A percentile compares a stretch with the other conserved stretches of the same genome.
Evolutionary conservation across 1,140 invertebrate genomes (phyloP).

Genomic region (Lineus longissimus): DNA sequence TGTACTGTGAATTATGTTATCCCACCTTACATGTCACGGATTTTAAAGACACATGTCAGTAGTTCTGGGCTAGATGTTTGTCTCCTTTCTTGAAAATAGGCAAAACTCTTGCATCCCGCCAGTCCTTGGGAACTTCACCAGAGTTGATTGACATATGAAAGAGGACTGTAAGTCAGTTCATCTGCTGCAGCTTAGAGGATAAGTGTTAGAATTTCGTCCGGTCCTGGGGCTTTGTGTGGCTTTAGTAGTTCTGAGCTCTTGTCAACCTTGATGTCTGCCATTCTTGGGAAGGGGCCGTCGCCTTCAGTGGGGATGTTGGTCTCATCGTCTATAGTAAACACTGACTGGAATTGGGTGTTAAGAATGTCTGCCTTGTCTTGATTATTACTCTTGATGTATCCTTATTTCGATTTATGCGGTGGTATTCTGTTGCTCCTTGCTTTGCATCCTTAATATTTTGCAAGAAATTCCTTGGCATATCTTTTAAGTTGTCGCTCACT

Average conservation of each 20-base stretch:
- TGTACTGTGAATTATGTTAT: too few relatives aligned
- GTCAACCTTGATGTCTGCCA: too few relatives aligned
- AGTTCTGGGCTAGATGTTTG: neutral
- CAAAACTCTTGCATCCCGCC: neutral
- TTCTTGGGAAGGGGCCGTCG: too few relatives aligned
- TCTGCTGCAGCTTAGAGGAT: neutral
- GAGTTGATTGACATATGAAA: neutral
- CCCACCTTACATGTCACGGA: neutral
- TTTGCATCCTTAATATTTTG: neutral
- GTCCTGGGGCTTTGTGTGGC: too few relatives aligned
- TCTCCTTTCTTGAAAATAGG: constrained; percentile 1
- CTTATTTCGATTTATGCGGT: neutral
- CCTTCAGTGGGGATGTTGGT: too few relatives aligned
- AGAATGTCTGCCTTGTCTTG: neutral
- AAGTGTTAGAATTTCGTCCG: neutral
- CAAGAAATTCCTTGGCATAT: neutral
- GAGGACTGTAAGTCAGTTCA: neutral
- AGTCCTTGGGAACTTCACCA: neutral
- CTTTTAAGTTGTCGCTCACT: too few relatives aligned
- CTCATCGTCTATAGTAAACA: neutral
- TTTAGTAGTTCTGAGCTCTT: too few relatives aligned
- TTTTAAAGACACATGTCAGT: neutral
- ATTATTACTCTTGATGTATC: neutral
- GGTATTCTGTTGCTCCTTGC: neutral
- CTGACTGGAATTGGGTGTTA: neutral